Percentiles rank a stretch among this genome's conserved stretches.
phyloP scores from a whole-genome alignment of 2,797 vertebrate genomes.

The Neopelma chrysocephalum region DNA sequence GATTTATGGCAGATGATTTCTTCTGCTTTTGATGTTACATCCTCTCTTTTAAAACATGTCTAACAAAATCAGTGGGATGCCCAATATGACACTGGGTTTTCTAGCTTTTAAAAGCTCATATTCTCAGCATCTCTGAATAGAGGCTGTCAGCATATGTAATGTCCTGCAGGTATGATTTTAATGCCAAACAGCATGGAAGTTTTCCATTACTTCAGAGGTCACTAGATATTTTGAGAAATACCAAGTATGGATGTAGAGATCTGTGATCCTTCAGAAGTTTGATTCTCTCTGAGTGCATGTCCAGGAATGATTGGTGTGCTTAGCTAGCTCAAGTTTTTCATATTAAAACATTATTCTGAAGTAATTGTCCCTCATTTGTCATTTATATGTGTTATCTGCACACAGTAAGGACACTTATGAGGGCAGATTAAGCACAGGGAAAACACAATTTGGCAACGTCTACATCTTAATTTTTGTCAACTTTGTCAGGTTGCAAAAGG shows the following conservation, averaged over 20 bases:
- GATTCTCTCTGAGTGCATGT: neutral
- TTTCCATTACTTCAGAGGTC: neutral
- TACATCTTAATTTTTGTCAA: neutral
- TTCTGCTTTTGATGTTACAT: neutral
- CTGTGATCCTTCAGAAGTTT: neutral
- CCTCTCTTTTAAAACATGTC: neutral
- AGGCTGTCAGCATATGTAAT: neutral
- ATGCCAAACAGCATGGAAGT: neutral
- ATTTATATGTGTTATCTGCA: accelerated
- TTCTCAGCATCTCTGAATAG: neutral
- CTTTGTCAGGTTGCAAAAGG: neutral
- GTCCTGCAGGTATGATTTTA: neutral
- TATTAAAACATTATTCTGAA: neutral
- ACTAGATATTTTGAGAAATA: neutral
- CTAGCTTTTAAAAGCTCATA: neutral
- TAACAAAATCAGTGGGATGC: neutral
- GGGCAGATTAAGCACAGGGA: neutral
- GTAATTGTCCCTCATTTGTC: neutral
- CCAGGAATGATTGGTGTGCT: neutral
- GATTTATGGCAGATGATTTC: neutral
- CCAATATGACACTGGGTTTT: neutral
- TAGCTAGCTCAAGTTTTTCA: neutral
- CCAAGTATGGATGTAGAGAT: accelerated
- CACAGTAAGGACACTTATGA: neutral
- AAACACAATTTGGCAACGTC: neutral